These are phyloP conservation scores for Cryptocephalus primarius DNA, from an alignment of 2,888 invertebrate genomes.

Conservation along the genomic window DNA sequence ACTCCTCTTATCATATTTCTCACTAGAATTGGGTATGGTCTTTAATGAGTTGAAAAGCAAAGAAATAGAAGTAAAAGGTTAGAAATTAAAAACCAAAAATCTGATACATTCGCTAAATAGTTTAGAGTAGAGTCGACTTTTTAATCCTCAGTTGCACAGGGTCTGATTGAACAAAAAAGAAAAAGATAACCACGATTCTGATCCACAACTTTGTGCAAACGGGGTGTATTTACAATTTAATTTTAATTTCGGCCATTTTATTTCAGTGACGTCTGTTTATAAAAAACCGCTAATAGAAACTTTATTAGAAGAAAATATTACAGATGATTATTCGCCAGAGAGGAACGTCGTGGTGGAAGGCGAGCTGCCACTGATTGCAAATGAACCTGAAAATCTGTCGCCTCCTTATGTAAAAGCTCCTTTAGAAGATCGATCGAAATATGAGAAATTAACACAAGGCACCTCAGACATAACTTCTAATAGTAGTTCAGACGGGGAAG, in stretches of 20 bases:
- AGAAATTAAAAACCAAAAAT: no score
- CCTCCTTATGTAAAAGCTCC: constrained; percentile 51
- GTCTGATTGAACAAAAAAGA: no score
- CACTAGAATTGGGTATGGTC: no score
- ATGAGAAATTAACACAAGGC: constrained; percentile 60
- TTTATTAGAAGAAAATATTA: constrained; percentile 16
- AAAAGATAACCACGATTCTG: no score
- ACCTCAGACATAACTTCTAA: constrained; percentile 43
- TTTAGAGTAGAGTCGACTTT: no score
- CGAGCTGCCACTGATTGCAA: constrained; percentile 34
- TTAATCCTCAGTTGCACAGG: no score
- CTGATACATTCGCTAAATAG: no score
- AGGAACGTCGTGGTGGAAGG: constrained; percentile 27
- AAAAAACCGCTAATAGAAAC: constrained; percentile 22
- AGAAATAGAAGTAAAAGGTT: no score
- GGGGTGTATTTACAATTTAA: background rate
- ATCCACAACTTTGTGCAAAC: background rate
- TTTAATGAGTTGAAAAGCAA: no score
- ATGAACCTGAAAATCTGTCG: constrained; percentile 33
- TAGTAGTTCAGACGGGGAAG: constrained; percentile 40
- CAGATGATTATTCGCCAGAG: constrained; percentile 29
- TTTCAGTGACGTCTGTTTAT: constrained; percentile 18
- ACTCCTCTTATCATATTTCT: no score
- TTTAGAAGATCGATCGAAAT: constrained; percentile 64
- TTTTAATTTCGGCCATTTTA: constrained; percentile 2